Conservation (phyloP, 2,888 invertebrate species). For the Coleophora flavipennella region DNA sequence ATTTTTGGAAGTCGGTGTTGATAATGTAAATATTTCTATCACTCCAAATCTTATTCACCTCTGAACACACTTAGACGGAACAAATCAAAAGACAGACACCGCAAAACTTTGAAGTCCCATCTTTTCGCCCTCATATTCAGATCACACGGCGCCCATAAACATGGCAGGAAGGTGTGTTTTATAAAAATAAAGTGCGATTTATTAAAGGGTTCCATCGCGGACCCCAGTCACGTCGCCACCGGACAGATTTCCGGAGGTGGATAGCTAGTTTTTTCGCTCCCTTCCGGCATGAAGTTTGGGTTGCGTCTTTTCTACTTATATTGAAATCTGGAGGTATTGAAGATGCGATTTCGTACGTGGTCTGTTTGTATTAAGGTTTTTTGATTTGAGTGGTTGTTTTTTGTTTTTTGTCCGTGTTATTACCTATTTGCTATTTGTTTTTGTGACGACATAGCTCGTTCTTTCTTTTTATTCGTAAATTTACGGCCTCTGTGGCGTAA, state of each 20-base stretch:
- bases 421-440: not conserved
- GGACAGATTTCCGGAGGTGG: constrained; percentile 42
- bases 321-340: constrained; percentile 50
- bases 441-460: no score
- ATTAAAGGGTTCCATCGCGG: constrained; percentile 48
- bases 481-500: no score
- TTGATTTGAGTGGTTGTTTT: not conserved
- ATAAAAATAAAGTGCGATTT: constrained; percentile 64
- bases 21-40: no score
- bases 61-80: no score
- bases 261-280: constrained; percentile 4
- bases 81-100: constrained; percentile 1
- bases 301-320: constrained; percentile 31
- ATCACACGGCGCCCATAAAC: constrained; percentile 55
- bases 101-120: not conserved
- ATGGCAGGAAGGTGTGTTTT: constrained; percentile 57
- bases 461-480: no score
- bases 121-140: constrained; percentile 33
- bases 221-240: constrained; percentile 47
- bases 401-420: not conserved
- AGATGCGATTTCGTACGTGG: constrained; percentile 24
- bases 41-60: not conserved
- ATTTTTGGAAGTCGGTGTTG: no score
- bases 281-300: no score
- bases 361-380: constrained; percentile 12